Conservation (phyloP, 2,797 vertebrate genomes). For the Protonibea diacanthus region DNA sequence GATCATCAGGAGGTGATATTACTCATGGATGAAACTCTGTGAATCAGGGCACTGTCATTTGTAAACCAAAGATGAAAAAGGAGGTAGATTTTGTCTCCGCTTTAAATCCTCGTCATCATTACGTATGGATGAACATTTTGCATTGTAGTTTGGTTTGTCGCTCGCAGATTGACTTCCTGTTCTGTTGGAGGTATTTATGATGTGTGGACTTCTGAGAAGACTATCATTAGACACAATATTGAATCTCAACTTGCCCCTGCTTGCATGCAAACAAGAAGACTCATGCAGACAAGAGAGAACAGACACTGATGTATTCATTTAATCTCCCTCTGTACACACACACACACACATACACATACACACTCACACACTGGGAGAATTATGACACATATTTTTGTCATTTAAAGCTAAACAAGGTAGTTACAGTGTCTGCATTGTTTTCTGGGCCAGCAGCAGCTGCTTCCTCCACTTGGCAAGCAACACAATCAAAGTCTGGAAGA, state of each 20-base stretch:
- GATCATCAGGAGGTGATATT: constrained; percentile 44
- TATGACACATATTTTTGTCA: constrained; percentile 76
- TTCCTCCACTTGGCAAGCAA: constrained; percentile 78
- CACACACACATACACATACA: constrained; percentile 11
- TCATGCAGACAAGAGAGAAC: constrained; percentile 57
- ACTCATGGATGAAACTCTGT: constrained; percentile 38
- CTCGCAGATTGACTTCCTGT: constrained; percentile 61
- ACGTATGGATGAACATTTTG: constrained; percentile 32
- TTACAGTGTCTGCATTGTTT: constrained; percentile 78
- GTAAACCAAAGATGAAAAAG: constrained; percentile 18
- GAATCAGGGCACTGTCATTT: not conserved
- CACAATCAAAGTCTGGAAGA: constrained; percentile 68
- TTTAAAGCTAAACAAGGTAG: constrained; percentile 77
- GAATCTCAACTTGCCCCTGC: constrained; percentile 79
- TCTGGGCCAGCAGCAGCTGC: constrained; percentile 73
- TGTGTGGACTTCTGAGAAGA: constrained; percentile 75
- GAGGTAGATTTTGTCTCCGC: constrained; percentile 1
- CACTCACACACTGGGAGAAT: constrained; percentile 45
- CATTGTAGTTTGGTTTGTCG: constrained; percentile 18
- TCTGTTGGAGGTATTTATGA: constrained; percentile 79
- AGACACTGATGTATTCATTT: constrained; percentile 48
- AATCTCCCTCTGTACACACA: constrained; percentile 29
- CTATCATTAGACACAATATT: constrained; percentile 83
- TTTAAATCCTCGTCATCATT: constrained; percentile 22
- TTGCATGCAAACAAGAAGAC: constrained; percentile 68